Evolutionary conservation across 2,113 vertebrate species (phyloP).

Genomic region (Melanotaenia duboulayi): DNA sequence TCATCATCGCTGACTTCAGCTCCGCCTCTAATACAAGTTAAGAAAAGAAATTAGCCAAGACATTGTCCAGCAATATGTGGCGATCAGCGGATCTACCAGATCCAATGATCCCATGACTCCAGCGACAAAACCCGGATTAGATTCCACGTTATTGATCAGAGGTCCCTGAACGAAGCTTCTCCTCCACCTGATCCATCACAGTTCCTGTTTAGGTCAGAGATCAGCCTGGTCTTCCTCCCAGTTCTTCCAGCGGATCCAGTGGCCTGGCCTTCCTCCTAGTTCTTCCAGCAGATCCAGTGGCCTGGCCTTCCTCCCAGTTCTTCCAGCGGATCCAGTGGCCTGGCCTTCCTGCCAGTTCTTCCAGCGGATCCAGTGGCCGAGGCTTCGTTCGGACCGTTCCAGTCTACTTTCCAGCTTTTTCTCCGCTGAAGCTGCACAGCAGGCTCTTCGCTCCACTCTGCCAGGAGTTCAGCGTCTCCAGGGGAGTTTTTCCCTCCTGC

Average conservation of each 20-base stretch:
- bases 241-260: too few relatives aligned
- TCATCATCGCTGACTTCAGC: conserved; percentile 41
- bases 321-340: too few relatives aligned
- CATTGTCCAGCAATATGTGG: conserved; percentile 67
- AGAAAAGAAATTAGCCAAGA: conserved; percentile 27
- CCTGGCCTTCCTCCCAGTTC: too few relatives aligned
- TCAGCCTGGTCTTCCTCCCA: background rate
- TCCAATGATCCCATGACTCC: conserved; percentile 13
- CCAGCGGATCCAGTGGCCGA: background rate
- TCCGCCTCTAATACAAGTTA: conserved; percentile 36
- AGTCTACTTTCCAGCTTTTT: conserved; percentile 21
- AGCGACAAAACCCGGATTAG: conserved; percentile 22
- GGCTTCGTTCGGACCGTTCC: background rate
- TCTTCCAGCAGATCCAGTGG: too few relatives aligned
- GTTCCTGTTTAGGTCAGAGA: too few relatives aligned
- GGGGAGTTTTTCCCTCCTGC: conserved; percentile 80
- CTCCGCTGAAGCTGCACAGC: conserved; percentile 67
- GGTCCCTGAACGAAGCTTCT: background rate
- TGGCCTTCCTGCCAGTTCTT: background rate
- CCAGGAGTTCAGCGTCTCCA: conserved; percentile 79
- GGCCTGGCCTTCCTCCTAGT: too few relatives aligned
- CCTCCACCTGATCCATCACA: too few relatives aligned
- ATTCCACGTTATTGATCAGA: conserved; percentile 45
- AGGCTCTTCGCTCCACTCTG: conserved; percentile 83
- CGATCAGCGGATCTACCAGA: conserved; percentile 19